These are phyloP conservation scores for Homarus gammarus DNA, from an alignment of 2,888 invertebrate species.

Conservation along the genomic window DNA sequence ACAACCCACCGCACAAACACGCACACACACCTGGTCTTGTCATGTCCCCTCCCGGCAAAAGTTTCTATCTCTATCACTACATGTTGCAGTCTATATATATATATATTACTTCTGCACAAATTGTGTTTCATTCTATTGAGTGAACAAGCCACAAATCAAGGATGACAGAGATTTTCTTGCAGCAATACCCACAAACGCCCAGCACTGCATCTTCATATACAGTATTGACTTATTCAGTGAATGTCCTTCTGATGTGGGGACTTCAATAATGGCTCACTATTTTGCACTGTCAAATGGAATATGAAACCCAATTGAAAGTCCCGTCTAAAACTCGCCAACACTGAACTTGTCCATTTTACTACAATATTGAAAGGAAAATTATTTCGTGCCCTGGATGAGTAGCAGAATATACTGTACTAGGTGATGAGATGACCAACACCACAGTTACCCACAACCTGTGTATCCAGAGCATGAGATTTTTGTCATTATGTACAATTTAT, in stretches of 20 bases:
- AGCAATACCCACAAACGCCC: slow-evolving; percentile 63
- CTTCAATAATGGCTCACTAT: slow-evolving; percentile 19
- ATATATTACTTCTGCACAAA: slow-evolving; percentile 64
- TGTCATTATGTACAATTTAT: slow-evolving; percentile 12
- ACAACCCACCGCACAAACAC: slow-evolving; percentile 33
- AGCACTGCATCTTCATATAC: slow-evolving; percentile 51
- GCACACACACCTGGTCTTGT: slow-evolving; percentile 53
- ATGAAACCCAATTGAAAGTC: slow-evolving; percentile 24
- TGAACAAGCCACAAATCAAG: slow-evolving; percentile 59
- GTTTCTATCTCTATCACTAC: slow-evolving; percentile 61
- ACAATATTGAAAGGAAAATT: slow-evolving; percentile 29
- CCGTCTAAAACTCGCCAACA: slow-evolving; percentile 27
- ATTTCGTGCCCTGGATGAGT: slow-evolving; percentile 46
- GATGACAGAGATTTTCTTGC: slow-evolving; percentile 42
- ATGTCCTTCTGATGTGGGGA: slow-evolving; percentile 11
- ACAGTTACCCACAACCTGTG: background rate
- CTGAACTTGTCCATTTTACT: slow-evolving; percentile 45
- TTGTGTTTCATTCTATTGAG: slow-evolving; percentile 72
- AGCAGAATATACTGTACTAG: slow-evolving; percentile 37
- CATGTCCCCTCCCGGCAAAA: slow-evolving; percentile 50
- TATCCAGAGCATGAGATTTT: background rate
- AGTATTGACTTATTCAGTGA: slow-evolving; percentile 31
- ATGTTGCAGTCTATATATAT: slow-evolving; percentile 67
- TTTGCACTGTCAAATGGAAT: slow-evolving; percentile 34
- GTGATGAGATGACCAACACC: slow-evolving; percentile 17